Evolutionary conservation across 2,888 invertebrate genomes (phyloP).

Genomic region (Patella caerulea): DNA sequence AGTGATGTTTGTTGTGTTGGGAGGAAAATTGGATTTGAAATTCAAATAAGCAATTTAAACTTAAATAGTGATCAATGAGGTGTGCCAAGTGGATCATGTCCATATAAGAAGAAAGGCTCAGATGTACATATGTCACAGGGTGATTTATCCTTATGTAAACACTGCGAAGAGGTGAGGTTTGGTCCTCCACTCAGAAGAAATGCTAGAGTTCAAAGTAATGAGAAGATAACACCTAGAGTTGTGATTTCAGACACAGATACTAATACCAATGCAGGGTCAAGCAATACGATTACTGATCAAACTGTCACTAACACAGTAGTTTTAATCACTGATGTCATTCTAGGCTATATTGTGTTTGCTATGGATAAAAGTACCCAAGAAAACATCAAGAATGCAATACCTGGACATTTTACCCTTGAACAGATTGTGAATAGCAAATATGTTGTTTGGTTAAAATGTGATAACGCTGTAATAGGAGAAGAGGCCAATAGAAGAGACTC

Average conservation of each 20-base stretch:
- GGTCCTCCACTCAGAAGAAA: background rate
- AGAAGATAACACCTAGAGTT: constrained; percentile 1
- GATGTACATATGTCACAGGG: background rate
- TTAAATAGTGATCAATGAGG: background rate
- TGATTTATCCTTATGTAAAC: background rate
- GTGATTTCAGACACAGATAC: background rate
- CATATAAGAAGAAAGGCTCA: background rate
- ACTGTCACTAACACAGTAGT: background rate
- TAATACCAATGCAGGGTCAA: background rate
- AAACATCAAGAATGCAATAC: background rate
- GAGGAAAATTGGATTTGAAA: no score
- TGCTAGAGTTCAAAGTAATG: background rate
- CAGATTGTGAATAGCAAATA: background rate
- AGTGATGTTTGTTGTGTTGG: no score
- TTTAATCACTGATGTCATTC: background rate
- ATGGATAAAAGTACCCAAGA: background rate
- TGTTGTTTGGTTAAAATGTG: background rate
- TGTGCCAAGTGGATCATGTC: background rate
- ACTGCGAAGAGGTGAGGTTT: background rate
- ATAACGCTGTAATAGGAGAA: background rate
- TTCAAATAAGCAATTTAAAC: no score
- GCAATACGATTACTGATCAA: background rate
- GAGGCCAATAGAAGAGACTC: background rate
- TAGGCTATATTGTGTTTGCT: background rate
- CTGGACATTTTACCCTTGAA: background rate